These are phyloP conservation scores for Rhynchotus rufescens DNA, from an alignment of 2,797 vertebrate species.

Conservation along the genomic window DNA sequence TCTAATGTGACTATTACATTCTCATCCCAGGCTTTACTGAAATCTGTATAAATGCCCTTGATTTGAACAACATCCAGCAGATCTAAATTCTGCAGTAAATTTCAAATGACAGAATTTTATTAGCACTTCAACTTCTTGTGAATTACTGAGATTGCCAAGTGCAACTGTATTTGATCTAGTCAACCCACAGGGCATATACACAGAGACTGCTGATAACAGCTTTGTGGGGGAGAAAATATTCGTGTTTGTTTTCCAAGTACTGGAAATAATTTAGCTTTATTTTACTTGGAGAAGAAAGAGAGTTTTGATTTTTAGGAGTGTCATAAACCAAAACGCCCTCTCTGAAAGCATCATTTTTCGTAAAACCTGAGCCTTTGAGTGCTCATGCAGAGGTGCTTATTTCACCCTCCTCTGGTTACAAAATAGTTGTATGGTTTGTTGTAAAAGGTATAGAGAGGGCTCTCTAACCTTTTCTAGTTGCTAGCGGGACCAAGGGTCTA, in stretches of 20 bases:
- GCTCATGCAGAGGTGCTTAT: neutral
- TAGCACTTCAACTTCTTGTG: conserved; percentile 6
- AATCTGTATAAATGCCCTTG: conserved; percentile 15
- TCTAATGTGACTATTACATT: neutral
- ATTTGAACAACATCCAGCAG: conserved; percentile 24
- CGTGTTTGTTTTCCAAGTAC: neutral
- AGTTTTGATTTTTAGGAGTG: neutral
- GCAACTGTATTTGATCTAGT: neutral
- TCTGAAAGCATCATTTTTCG: neutral
- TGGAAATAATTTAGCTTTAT: neutral
- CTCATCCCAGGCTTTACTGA: neutral
- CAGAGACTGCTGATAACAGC: neutral
- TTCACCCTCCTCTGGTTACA: rapidly evolving
- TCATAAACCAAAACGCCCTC: neutral
- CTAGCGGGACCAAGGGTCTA: neutral
- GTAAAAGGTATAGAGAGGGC: neutral
- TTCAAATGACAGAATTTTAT: conserved; percentile 38
- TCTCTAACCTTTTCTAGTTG: neutral
- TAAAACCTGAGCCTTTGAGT: neutral
- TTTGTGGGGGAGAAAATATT: neutral
- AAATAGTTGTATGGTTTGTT: neutral
- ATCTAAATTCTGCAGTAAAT: conserved; percentile 42
- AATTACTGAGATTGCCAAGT: conserved; percentile 3
- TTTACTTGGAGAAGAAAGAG: neutral
- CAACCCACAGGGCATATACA: neutral